Base-by-base conservation (phyloP, 1,140 invertebrate genomes). In the Penaeus japonicus region DNA sequence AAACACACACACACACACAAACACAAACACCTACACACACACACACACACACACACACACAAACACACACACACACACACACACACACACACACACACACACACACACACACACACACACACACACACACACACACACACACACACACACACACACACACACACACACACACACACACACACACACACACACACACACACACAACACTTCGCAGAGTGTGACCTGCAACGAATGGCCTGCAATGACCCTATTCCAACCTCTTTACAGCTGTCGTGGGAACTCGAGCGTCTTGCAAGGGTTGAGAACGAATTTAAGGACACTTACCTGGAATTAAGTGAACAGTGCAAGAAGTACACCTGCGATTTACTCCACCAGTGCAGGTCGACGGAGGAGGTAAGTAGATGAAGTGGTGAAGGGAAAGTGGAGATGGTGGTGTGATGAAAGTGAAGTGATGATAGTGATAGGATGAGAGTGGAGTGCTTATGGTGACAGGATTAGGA, bases 281-380 rank as follows among this genome's bases (percentile, higher is more conserved):
- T 94, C 62, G 92, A 93, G 84, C 90, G 93, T 62, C 91, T 94
- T 59, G 93, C 93, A 62, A 92, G 93, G 84, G 91, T 94, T 73
- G 94, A 94, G 91, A 94, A 94, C 91, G 94, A 94, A 91, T 94
- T 94, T 90, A 93, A 94, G 91, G 91, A 92, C 39, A 94, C 94
- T 73, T 94, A 94, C 91, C 81, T 92, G 80, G 92, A 92, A 78
- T 84, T 92, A 30, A 92, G 92, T 82, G 91, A 91, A 4, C 94
- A 94, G 91, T 94, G 94, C 90, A 94, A 94, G 91, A 93, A 94
- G 82, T 94, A 94, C 91, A 93, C 94, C 24, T 93, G 93, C 77
- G 93, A 94, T 83, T 92, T 94, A 32, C 91, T 94, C 59, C 94
- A 94, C 80, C 93, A 94, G 89, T 94, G 93, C n/a, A 89, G 94